These are phyloP conservation scores for Zaprionus taronus DNA, from an alignment of 1,140 invertebrate species.

Conservation along the genomic window DNA sequence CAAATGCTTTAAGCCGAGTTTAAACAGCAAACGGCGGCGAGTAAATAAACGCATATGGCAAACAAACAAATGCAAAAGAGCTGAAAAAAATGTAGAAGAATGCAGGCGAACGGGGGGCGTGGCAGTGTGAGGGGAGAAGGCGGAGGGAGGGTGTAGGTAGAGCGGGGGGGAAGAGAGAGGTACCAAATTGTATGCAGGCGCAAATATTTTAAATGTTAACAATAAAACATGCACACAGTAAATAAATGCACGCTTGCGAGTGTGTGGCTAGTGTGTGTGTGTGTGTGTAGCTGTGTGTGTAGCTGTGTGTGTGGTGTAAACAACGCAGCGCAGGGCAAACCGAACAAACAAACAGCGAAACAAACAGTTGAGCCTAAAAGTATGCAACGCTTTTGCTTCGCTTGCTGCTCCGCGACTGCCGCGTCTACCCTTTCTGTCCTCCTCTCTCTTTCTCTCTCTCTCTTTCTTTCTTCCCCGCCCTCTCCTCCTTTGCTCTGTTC, in stretches of 20 bases:
- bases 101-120: background rate
- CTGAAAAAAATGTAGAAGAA: conserved; percentile 6
- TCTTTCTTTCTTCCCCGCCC: background rate
- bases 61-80: conserved; percentile 22
- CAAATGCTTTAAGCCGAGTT: conserved; percentile 38
- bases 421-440: background rate
- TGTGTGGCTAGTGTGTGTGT: background rate
- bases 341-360: conserved; percentile 38
- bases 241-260: conserved; percentile 60
- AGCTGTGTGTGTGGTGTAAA: conserved; percentile 41
- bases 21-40: conserved; percentile 27
- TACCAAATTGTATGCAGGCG: conserved; percentile 67
- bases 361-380: conserved; percentile 66
- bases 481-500: background rate
- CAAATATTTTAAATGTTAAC: conserved; percentile 81
- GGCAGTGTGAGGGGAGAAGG: no score
- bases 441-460: background rate
- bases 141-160: background rate
- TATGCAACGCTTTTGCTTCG: conserved; percentile 63
- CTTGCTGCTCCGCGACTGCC: conserved; percentile 19
- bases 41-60: conserved; percentile 43
- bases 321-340: conserved; percentile 39
- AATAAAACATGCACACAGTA: conserved; percentile 76
- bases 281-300: conserved; percentile 4
- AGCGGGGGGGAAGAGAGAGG: conserved; percentile 8